Percentiles rank a stretch among this genome's conserved stretches.
Conservation (phyloP, 2,888 invertebrate genomes). For the Noctua fimbriata region DNA sequence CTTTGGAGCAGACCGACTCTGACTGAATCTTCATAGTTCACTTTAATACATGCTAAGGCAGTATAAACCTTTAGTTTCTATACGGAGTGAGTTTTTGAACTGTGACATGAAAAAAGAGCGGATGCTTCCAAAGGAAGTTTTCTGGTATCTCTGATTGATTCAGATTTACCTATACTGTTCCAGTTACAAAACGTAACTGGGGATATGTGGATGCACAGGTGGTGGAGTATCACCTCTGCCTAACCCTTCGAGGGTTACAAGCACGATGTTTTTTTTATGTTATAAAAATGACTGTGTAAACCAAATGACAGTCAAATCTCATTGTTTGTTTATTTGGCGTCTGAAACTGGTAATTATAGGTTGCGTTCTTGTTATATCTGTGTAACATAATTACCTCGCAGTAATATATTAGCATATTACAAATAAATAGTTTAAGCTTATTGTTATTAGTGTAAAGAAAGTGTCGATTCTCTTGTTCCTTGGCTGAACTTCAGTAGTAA, state of each 20-base stretch:
- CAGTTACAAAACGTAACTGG: neutral
- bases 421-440: constrained; percentile 4
- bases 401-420: neutral
- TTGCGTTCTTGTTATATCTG: neutral
- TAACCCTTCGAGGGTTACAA: neutral
- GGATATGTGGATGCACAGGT: neutral
- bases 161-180: neutral
- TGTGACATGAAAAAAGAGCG: neutral
- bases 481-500: constrained; percentile 18
- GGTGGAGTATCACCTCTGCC: neutral
- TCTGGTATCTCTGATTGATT: neutral
- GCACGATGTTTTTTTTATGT: neutral
- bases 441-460: constrained; percentile 16
- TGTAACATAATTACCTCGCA: neutral
- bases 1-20: neutral
- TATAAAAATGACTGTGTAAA: constrained; percentile 8
- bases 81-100: neutral
- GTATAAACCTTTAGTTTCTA: neutral
- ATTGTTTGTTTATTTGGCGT: neutral
- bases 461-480: constrained; percentile 23
- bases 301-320: constrained; percentile 6
- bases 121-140: neutral
- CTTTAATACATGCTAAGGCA: constrained; percentile 7
- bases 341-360: neutral
- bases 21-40: constrained; percentile 8